Evolutionary conservation across 2,797 vertebrate species (phyloP).

Genomic region (Gallinago solitaria): DNA sequence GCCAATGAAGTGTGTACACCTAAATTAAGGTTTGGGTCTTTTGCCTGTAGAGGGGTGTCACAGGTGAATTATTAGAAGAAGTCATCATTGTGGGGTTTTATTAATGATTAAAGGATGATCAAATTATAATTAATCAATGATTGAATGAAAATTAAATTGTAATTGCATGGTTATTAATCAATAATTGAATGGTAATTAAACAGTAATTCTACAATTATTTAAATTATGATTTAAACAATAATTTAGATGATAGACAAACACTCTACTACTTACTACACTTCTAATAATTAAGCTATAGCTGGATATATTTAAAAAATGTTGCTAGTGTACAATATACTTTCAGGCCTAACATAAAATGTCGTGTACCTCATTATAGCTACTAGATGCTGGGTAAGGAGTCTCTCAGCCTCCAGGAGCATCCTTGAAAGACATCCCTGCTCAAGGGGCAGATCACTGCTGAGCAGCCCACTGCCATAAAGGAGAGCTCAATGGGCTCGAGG

Average conservation of each 20-base stretch:
- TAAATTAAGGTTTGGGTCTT: background rate
- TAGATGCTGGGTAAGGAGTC: background rate
- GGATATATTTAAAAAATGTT: background rate
- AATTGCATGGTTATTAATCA: background rate
- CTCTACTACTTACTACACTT: background rate
- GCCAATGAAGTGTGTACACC: background rate
- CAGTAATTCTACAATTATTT: background rate
- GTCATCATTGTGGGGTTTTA: background rate
- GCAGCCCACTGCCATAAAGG: background rate
- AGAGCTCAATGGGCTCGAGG: background rate
- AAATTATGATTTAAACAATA: background rate
- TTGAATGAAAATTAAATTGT: background rate
- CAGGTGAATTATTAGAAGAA: background rate
- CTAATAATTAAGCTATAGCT: background rate
- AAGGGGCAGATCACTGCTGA: accelerated
- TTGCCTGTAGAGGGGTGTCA: background rate
- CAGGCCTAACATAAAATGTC: background rate
- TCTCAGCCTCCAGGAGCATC: background rate
- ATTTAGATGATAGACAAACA: background rate
- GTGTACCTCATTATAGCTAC: background rate
- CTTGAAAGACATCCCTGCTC: background rate
- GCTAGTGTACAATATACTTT: background rate
- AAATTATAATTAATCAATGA: background rate
- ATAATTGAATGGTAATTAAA: background rate
- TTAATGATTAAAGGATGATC: background rate